Base-by-base conservation (phyloP, 2,888 invertebrate genomes). In the Catocala fraxini region DNA sequence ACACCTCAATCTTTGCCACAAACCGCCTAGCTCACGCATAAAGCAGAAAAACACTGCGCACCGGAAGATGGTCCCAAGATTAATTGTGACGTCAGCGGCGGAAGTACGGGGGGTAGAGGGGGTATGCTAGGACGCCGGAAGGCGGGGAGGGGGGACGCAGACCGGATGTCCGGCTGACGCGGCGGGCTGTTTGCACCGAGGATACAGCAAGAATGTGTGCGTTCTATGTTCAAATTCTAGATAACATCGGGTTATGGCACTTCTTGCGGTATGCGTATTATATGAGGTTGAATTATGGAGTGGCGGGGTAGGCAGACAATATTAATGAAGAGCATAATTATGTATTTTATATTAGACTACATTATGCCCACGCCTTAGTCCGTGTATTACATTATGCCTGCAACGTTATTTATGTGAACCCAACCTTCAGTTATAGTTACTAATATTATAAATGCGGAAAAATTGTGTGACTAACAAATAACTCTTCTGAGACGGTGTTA, bases 131-230 rank as follows among this genome's bases (percentile, higher is more conserved):
- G 61, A 59, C 64, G 70, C 73, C 76, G 77, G 79, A 70, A 65
- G 74, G 56, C 66, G 70, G 51, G 58, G 65, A 12, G 60, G 62
- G 66, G 75, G 78, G 73, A 75, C 75, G 80, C 79, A 84, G 82
- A 82, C 87, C 90, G 90, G 89, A 89, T 66, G 81, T 89, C 90
- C 89, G 90, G 85, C 77, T 79, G 79, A 78, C 80, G 82, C 77
- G 73, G 81, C 82, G 78, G 77, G 73, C 81, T 80, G 84, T 82
- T 81, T 82, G 81, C 83, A 46, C 71, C 55, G 58, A 65, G 66
- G 62, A 66, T 62, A 59, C 34, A 55, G 41, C 63, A 72, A 62
- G 75, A 73, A 75, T 73, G 65, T 77, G 73, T 74, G 73, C 63
- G 70, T 69, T 58, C 43, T 34, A 34, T 34, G 57, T 58, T 55